Base-by-base conservation (phyloP, 2,888 invertebrate species). In the Pyrochroa serraticornis region DNA sequence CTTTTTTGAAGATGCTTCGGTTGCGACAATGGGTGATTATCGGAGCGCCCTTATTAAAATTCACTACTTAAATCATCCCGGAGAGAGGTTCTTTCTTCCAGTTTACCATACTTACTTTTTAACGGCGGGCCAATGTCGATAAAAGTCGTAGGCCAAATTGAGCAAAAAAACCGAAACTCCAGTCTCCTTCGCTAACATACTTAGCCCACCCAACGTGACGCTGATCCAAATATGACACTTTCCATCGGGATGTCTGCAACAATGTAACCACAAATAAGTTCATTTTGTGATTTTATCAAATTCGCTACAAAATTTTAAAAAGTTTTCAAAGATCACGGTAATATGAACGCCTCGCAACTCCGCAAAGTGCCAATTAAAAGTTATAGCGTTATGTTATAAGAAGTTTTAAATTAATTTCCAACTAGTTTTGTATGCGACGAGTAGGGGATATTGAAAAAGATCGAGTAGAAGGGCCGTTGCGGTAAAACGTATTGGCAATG, bases 161-260 rank as follows among this genome's bases (percentile, higher is more conserved):
- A 93, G 86, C 37, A 90, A 83, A 66, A 94, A 85, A 42, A 89
- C 88, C 0, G 91, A 92, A 55, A 94, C 84, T 7, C 93, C 93
- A 2, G 92, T 92, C 77, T 94, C 93, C 77, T 94, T 94, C 43
- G 92, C 90, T 68, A 94, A 81, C 91, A 93, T 91, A 71, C 91
- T 89, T 45, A 91, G 82, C 0, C 88, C 87, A 0, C 91, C 91
- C 54, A 90, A 80, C 10, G 85, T 74, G n/a, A 89, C 83, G 70
- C 90, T 89, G 52, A 83, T 82, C 85, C 88, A 87, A n/a, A 89
- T 83, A 63, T 82, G 80, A 59, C 72, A 75, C 41, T 71, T 71
- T 46, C 77, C 78, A 54, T 76, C 73, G 3, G 71, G 62, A 49
- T 79, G 80, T 37, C 83, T 83, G 79, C 35, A 71, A 72, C 52